Evolutionary conservation across 2,113 vertebrate species (phyloP).

Genomic region (Alectura lathami): DNA sequence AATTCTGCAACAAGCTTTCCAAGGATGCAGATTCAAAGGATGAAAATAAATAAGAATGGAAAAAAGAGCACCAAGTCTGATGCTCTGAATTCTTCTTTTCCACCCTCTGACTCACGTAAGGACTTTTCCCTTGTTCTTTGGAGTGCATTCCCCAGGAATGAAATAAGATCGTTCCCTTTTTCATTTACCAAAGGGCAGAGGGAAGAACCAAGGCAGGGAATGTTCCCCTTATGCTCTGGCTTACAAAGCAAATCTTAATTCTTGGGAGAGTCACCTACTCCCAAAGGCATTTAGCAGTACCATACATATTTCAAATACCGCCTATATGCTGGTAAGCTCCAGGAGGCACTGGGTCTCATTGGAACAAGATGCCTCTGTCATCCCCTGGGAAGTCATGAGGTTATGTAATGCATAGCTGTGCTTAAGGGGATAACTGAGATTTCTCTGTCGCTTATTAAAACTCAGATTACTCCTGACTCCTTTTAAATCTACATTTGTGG

Average conservation of each 20-base stretch:
- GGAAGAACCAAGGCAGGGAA: background rate
- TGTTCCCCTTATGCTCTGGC: background rate
- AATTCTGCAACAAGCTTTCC: background rate
- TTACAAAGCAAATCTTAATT: constrained; percentile 32
- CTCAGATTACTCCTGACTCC: constrained; percentile 11
- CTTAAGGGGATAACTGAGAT: background rate
- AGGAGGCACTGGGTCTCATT: background rate
- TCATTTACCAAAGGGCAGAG: constrained; percentile 23
- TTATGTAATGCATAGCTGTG: background rate
- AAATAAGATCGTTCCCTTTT: constrained; percentile 26
- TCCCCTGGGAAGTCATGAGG: background rate
- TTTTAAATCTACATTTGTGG: constrained; percentile 26
- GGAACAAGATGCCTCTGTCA: background rate
- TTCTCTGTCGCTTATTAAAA: constrained; percentile 44
- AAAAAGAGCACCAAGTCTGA: background rate
- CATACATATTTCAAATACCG: constrained; percentile 39
- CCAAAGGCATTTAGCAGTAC: background rate
- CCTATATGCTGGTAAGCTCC: background rate
- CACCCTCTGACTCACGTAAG: background rate
- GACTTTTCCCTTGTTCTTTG: background rate
- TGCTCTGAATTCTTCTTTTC: background rate
- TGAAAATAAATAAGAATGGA: background rate
- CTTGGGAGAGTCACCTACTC: constrained; percentile 2
- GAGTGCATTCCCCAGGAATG: constrained; percentile 20
- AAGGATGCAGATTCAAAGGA: background rate